Base-by-base conservation (phyloP, 2,797 vertebrate species). In the Cyclopterus lumpus region DNA sequence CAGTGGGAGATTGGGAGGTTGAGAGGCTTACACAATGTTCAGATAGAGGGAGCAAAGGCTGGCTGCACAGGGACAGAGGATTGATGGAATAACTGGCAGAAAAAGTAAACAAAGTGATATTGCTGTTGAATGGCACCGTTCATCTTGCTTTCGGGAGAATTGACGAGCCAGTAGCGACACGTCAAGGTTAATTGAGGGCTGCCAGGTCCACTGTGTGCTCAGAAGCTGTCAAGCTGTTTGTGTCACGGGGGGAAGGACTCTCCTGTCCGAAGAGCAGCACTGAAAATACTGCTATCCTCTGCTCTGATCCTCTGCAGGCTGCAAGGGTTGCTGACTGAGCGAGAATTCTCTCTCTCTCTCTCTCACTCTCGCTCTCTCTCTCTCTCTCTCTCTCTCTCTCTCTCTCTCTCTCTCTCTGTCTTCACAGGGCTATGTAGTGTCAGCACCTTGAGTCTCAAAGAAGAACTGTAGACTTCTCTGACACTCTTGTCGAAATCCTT, bases 311-410 rank as follows among this genome's bases (percentile, higher is more conserved):
- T 88, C 76, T 67, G 66, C 85, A 88, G 83, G 77, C 85, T 73
- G 68, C 24, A 6, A 79, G 73, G 72, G 82, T 38, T 92, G 93
- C 93, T 94, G 93, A 94, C 86, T 84, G 73, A 89, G 91, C 86
- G 67, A 90, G 82, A 92, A 81, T 62, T 79, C 73, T 46, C 71
- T 55, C 80, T 77, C 65, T 61, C 73, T 72, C 42, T 40, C n/a
- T 44, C 71, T 58, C 80, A 77, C 65, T 61, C 73, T 72, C 42
- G 40, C n/a, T 44, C 8, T 28, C 16, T 54, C 59, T 63, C 65
- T 54, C 32, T 46, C 26, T 70, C 58, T 26, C 18, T 57, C 60
- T 46, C 63, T 26, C 67, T 58, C 24, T 12, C 44, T 34, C 49
- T 32, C 16, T 40, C n/a, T 26, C 30, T 32, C 16, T 34, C 18